Conservation (phyloP, 1,140 invertebrate genomes). For the Bradysia coprophila region DNA sequence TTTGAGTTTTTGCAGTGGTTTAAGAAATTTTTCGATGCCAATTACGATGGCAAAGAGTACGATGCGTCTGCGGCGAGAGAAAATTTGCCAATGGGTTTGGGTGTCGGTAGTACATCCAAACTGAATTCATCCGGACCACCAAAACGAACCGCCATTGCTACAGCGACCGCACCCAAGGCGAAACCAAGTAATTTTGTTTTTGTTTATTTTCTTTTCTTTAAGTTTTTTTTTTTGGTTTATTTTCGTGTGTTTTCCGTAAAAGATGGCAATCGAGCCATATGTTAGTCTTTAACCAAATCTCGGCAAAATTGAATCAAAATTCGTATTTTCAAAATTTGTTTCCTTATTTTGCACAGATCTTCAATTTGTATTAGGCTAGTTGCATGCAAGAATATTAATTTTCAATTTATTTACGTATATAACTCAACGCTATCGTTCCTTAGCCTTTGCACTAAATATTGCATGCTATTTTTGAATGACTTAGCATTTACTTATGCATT, state of each 20-base stretch:
- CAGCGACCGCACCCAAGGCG: conserved; percentile 29
- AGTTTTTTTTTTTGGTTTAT: conserved; percentile 4
- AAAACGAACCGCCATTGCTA: conserved; percentile 27
- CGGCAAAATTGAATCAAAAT: too few species aligned
- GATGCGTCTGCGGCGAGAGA: conserved; percentile 71
- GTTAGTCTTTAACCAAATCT: too few species aligned
- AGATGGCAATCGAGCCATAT: too few species aligned
- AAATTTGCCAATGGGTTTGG: conserved; percentile 61
- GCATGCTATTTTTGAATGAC: too few species aligned
- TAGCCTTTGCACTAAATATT: too few species aligned
- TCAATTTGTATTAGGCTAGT: too few species aligned
- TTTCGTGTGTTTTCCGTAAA: neutral
- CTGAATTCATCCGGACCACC: conserved; percentile 23
- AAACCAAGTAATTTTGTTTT: conserved; percentile 32
- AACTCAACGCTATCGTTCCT: too few species aligned
- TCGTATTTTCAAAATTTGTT: too few species aligned
- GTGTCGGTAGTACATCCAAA: conserved; percentile 28
- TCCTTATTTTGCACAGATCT: too few species aligned
- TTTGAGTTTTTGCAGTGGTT: conserved; percentile 99
- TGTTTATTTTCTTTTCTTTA: conserved; percentile 26
- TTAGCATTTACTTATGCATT: too few species aligned
- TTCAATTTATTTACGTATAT: too few species aligned
- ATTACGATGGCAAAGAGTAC: conserved; percentile 85
- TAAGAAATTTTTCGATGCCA: conserved; percentile 98
- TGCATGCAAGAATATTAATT: too few species aligned